phyloP scores from a whole-genome alignment of 2,888 invertebrate species.

The Brachyopa scutellaris region DNA sequence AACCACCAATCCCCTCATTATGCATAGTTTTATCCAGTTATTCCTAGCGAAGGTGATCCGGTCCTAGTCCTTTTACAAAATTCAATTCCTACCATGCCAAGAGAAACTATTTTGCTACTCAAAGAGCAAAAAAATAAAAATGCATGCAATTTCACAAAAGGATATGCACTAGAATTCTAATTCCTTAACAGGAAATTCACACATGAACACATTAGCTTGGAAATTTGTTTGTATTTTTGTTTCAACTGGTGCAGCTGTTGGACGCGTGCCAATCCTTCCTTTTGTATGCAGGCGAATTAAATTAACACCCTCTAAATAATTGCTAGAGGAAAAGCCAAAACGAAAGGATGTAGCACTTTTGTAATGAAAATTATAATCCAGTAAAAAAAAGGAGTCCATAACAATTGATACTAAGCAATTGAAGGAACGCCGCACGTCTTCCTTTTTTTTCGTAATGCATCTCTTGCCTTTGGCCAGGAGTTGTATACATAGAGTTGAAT shows the following conservation, averaged over 20 bases:
- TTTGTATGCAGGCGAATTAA: conserved; percentile 58
- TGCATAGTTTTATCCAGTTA: conserved; percentile 17
- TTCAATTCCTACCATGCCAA: conserved; percentile 48
- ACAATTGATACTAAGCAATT: conserved; percentile 65
- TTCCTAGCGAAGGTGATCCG: conserved; percentile 1
- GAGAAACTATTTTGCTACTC: conserved; percentile 30
- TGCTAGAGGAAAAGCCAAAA: conserved; percentile 16
- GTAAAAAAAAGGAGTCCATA: conserved; percentile 50
- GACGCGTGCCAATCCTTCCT: conserved; percentile 61
- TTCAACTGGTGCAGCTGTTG: conserved; percentile 44
- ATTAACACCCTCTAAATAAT: conserved; percentile 68
- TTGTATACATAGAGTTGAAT: conserved; percentile 17
- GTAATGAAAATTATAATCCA: conserved; percentile 47
- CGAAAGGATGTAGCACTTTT: conserved; percentile 18
- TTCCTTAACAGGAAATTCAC: conserved; percentile 63
- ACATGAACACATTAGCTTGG: conserved; percentile 39
- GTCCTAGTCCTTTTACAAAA: conserved; percentile 20
- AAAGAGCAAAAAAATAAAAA: conserved; percentile 7
- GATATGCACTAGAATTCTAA: conserved; percentile 59
- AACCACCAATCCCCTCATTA: too few relatives aligned
- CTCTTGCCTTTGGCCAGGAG: conserved; percentile 49
- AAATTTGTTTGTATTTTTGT: neutral
- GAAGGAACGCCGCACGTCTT: conserved; percentile 47
- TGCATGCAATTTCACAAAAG: conserved; percentile 27
- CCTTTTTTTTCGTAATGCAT: conserved; percentile 21